Base-by-base conservation (phyloP, 2,888 invertebrate species). In the Aphidoletes aphidimyza region DNA sequence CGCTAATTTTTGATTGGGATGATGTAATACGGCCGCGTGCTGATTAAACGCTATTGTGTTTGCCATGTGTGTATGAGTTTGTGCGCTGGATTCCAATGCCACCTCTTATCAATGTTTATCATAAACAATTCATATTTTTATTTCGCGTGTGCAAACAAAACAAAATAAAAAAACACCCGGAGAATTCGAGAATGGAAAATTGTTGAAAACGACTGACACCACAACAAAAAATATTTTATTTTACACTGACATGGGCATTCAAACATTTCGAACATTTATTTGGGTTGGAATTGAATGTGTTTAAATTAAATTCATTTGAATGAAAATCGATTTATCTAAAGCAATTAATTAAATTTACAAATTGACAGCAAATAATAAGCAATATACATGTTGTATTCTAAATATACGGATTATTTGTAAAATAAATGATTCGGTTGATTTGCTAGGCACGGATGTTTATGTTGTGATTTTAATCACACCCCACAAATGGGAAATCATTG, bases 41-140 rank as follows among this genome's bases (percentile, higher is more conserved):
- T 69, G 69, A 69, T 69, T 30, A 69, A 30, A 69, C 30, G 69
- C 69, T 1, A 30, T 69, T 69, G 54, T 54, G 5, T 54, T 1
- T 2, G 22, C 1, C 3, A 54, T 30, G 69, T 69, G 69, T 26
- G n/a, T n/a, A n/a, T n/a, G n/a, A n/a, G n/a, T n/a, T n/a, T n/a
- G n/a, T n/a, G n/a, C n/a, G n/a, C n/a, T n/a, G 9, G 17, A 26
- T 6, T 69, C 30, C 69, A 69, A 69, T 69, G 69, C 34, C 69
- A 69, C n/a, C n/a, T 69, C 69, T 69, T 69, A 69, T 69, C 69
- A 69, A 0, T 9, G 69, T 69, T 69, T 69, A 69, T 69, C 69
- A 69, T 69, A 69, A 69, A 69, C 34, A 69, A 69, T 30, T 69
- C 30, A 0, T 69, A n/a, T 69, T 69, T 54, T 26, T 2, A 22